These are phyloP conservation scores for Stegophylla sp. DNA, from an alignment of 2,888 invertebrate species.

Conservation along the genomic window DNA sequence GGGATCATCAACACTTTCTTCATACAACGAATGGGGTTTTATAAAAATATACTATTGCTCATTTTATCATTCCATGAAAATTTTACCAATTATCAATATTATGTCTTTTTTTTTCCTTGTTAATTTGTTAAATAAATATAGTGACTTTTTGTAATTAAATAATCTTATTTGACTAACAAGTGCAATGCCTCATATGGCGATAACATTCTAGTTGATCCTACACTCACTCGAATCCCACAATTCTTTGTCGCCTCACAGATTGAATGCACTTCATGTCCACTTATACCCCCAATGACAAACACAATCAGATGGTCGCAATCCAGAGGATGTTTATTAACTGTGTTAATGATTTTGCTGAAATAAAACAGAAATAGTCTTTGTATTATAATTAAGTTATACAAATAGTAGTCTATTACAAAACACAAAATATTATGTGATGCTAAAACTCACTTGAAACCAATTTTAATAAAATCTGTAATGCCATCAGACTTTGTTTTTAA, in stretches of 20 bases:
- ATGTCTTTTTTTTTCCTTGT: conserved; percentile 24
- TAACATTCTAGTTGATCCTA: conserved; percentile 62
- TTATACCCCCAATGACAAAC: conserved; percentile 74
- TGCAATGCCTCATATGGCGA: conserved; percentile 61
- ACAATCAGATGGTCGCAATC: conserved; percentile 73
- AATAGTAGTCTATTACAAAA: conserved; percentile 26
- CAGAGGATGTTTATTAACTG: conserved; percentile 69
- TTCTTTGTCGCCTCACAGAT: conserved; percentile 64
- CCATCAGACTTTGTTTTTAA: conserved; percentile 65
- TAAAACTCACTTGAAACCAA: conserved; percentile 71
- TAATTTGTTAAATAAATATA: conserved; percentile 47
- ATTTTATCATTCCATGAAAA: conserved; percentile 48
- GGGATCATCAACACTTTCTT: conserved; percentile 26
- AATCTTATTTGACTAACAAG: conserved; percentile 57
- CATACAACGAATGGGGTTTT: conserved; percentile 4
- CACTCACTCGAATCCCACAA: conserved; percentile 60
- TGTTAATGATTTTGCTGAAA: conserved; percentile 71
- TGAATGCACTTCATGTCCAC: conserved; percentile 70
- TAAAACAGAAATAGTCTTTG: conserved; percentile 4
- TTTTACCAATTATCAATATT: conserved; percentile 25
- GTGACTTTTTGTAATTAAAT: conserved; percentile 34
- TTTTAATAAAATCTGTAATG: conserved; percentile 67
- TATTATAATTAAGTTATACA: conserved; percentile 1
- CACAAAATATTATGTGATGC: not conserved
- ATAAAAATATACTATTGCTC: conserved; percentile 34